These are phyloP conservation scores for Astyanax mexicanus DNA, from an alignment of 2,797 vertebrate genomes.

Conservation along the genomic window DNA sequence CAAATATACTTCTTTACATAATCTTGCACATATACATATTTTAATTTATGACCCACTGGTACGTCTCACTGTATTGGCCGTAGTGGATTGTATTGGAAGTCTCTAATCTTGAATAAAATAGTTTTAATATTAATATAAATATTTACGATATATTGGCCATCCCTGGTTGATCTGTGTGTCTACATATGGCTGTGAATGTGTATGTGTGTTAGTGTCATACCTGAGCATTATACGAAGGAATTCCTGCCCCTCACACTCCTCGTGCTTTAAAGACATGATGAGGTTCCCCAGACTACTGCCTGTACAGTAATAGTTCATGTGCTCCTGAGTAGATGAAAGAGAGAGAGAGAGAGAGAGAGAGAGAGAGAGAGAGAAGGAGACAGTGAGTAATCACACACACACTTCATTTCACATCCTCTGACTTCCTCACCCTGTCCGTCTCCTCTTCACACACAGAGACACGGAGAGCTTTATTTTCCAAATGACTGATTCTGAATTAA, in stretches of 20 bases:
- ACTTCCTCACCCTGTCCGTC: conserved; percentile 10
- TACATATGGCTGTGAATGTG: no score
- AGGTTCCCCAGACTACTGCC: conserved; percentile 94
- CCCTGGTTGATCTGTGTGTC: no score
- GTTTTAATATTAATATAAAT: no score
- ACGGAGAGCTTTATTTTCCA: conserved; percentile 34
- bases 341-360: conserved; percentile 1
- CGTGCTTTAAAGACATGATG: conserved; percentile 95
- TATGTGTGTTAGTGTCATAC: conserved; percentile 67
- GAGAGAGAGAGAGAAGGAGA: neutral
- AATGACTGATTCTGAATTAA: conserved; percentile 21
- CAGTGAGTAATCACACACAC: neutral
- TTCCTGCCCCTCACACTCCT: conserved; percentile 90
- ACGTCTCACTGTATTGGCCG: no score
- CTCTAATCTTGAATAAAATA: no score
- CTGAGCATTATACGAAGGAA: conserved; percentile 96
- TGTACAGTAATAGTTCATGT: conserved; percentile 96
- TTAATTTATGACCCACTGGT: no score
- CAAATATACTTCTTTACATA: no score
- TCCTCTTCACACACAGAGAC: conserved; percentile 8
- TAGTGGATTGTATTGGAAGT: no score
- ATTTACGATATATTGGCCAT: no score
- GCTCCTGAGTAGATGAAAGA: conserved; percentile 82
- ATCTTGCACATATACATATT: no score
- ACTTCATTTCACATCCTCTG: conserved; percentile 27